Evolutionary conservation across 2,113 vertebrate species (phyloP).

Genomic region (Plecturocebus donacophilus): DNA sequence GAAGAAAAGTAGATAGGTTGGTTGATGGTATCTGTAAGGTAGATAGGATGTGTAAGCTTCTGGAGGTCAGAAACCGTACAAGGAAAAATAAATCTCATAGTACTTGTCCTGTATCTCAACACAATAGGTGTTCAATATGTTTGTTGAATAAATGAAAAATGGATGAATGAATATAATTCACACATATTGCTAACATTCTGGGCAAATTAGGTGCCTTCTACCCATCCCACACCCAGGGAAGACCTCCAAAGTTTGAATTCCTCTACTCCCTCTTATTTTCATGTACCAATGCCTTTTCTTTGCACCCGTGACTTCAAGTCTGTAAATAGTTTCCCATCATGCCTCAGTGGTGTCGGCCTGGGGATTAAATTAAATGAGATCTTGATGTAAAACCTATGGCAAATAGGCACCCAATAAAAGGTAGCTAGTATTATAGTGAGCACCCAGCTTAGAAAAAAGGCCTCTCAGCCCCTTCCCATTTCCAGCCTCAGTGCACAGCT

Average conservation of each 20-base stretch:
- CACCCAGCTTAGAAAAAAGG: background rate
- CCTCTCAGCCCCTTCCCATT: background rate
- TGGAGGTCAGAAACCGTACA: background rate
- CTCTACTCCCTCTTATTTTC: background rate
- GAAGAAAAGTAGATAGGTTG: background rate
- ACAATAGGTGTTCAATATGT: background rate
- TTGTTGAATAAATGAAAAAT: slow-evolving; percentile 21
- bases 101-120: background rate
- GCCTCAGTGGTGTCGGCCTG: background rate
- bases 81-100: background rate
- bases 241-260: background rate
- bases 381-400: background rate
- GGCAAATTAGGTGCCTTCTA: background rate
- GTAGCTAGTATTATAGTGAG: background rate
- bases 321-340: background rate
- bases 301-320: background rate
- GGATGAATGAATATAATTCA: background rate
- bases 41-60: background rate
- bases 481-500: background rate
- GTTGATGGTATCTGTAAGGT: background rate
- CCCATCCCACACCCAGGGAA: background rate
- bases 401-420: background rate
- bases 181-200: background rate
- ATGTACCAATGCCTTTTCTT: background rate
- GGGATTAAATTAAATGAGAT: background rate